Conservation (phyloP, 2,797 vertebrate species). For the Enoplosus armatus region DNA sequence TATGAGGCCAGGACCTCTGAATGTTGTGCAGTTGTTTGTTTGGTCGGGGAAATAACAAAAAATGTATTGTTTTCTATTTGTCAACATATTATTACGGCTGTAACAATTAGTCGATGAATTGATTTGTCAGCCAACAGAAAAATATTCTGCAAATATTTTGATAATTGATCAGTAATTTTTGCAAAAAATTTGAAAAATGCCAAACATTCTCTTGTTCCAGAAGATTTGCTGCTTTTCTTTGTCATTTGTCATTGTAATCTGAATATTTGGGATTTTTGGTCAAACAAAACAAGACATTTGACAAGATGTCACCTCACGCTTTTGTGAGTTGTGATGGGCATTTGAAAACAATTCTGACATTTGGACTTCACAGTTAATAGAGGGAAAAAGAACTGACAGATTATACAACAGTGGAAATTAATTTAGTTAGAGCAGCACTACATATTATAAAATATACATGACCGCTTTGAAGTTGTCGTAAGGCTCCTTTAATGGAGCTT, state of each 20-base stretch:
- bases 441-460: not conserved
- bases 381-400: not conserved
- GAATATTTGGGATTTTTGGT: not conserved
- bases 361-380: not conserved
- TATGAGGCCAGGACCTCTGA: not conserved
- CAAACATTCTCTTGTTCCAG: not conserved
- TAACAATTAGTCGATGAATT: not conserved
- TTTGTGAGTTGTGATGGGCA: no score
- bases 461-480: not conserved
- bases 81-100: not conserved
- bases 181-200: not conserved
- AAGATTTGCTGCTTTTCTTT: not conserved
- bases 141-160: not conserved
- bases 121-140: not conserved
- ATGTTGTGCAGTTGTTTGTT: not conserved
- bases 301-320: not conserved
- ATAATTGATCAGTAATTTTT: not conserved
- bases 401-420: not conserved
- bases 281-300: not conserved
- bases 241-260: not conserved
- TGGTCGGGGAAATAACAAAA: not conserved
- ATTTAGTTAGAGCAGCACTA: not conserved
- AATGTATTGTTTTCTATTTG: not conserved
- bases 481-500: not conserved
- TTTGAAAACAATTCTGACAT: not conserved